A percentile compares a stretch with the other conserved stretches of the same genome.
These are phyloP conservation scores for Sternotherus odoratus DNA, from an alignment of 2,797 vertebrate species.

Conservation along the genomic window DNA sequence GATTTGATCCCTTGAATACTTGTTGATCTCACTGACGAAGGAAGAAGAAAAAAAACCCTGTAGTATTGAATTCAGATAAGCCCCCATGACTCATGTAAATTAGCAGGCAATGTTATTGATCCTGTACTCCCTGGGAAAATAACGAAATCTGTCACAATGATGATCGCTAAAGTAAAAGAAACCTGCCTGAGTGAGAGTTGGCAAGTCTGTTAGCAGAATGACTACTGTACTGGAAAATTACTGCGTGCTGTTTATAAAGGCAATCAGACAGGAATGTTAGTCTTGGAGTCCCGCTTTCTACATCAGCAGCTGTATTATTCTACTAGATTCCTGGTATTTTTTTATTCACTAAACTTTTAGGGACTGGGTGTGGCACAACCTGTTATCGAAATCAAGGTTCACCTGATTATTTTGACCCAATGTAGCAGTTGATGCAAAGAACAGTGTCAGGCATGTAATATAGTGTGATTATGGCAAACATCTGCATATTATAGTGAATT, in stretches of 20 bases:
- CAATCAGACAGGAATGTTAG: conserved; percentile 82
- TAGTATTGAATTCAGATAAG: background rate
- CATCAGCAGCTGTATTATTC: conserved; percentile 82
- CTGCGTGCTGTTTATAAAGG: conserved; percentile 77
- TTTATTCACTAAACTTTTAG: conserved; percentile 39
- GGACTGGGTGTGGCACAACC: conserved; percentile 77
- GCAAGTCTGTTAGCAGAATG: conserved; percentile 74
- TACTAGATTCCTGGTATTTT: conserved; percentile 74
- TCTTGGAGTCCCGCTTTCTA: conserved; percentile 78
- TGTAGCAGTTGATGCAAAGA: background rate
- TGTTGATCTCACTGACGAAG: background rate
- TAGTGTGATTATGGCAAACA: background rate
- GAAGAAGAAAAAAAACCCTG: background rate
- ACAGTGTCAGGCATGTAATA: background rate
- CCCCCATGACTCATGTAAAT: background rate
- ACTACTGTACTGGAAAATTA: conserved; percentile 85
- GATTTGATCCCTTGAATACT: background rate
- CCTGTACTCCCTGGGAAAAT: conserved; percentile 16
- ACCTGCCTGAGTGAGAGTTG: conserved; percentile 65
- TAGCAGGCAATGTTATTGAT: background rate
- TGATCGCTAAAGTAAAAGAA: conserved; percentile 55
- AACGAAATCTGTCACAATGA: conserved; percentile 42
- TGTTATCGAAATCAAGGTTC: conserved; percentile 74
- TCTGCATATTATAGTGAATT: background rate
- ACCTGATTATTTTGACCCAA: conserved; percentile 66